Evolutionary conservation across 1,140 invertebrate genomes (phyloP).

Genomic region (Carposina sasakii): DNA sequence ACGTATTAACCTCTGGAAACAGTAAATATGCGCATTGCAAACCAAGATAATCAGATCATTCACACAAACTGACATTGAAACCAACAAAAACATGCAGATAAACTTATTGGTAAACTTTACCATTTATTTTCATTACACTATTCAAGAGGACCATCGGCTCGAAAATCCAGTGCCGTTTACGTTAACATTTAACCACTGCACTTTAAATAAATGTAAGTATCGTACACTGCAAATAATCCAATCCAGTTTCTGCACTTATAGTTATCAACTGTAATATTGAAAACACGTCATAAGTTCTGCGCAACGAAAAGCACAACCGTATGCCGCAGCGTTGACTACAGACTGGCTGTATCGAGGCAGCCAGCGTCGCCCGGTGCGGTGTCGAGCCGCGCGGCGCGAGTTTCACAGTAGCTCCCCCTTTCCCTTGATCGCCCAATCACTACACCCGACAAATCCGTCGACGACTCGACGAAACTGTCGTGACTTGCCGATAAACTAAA

Average conservation of each 20-base stretch:
- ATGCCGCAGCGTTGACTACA: constrained; percentile 19
- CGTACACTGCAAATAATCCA: too few relatives aligned
- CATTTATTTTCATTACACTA: constrained; percentile 70
- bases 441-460: constrained; percentile 54
- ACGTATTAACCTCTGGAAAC: constrained; percentile 1
- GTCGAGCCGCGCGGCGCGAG: constrained; percentile 40
- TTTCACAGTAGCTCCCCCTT: constrained; percentile 39
- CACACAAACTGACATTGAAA: constrained; percentile 38
- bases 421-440: constrained; percentile 27
- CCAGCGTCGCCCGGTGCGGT: constrained; percentile 9
- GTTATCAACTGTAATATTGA: too few relatives aligned
- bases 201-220: too few relatives aligned
- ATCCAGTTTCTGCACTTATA: too few relatives aligned
- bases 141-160: constrained; percentile 67
- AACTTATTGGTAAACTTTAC: constrained; percentile 50
- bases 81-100: constrained; percentile 52
- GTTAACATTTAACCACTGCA: too few relatives aligned
- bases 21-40: constrained; percentile 52
- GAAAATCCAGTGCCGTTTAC: constrained; percentile 39
- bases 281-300: constrained; percentile 21
- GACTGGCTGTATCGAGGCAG: too few relatives aligned
- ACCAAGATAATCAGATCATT: constrained; percentile 61
- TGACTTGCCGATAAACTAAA: constrained; percentile 45
- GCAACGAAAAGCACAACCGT: constrained; percentile 32
- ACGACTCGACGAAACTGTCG: constrained; percentile 45